Conservation (phyloP, 2,888 invertebrate species). For the Erannis defoliaria region DNA sequence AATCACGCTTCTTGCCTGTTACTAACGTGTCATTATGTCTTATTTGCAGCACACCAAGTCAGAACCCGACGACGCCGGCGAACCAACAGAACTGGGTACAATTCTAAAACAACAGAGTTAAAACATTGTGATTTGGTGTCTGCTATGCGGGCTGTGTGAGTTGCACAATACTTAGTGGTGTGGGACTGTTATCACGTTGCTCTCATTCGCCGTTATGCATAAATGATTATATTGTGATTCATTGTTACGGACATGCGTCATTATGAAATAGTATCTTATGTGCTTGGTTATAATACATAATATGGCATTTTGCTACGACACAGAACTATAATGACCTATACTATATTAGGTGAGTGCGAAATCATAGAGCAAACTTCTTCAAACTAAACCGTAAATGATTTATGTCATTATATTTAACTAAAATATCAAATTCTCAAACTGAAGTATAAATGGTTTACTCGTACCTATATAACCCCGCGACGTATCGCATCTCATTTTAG, state of each 20-base stretch:
- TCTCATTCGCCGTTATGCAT: slow-evolving; percentile 37
- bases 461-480: too few species aligned
- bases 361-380: background rate
- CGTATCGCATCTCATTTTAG: too few species aligned
- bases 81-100: slow-evolving; percentile 84
- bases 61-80: slow-evolving; percentile 74
- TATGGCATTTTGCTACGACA: slow-evolving; percentile 17
- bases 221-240: slow-evolving; percentile 27
- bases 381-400: too few species aligned
- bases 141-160: slow-evolving; percentile 55
- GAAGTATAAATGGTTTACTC: too few species aligned
- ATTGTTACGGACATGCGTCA: slow-evolving; percentile 21
- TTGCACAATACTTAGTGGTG: slow-evolving; percentile 78
- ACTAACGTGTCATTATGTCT: slow-evolving; percentile 2
- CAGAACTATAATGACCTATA: slow-evolving; percentile 4
- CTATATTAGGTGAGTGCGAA: background rate
- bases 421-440: too few species aligned
- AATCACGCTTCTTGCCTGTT: too few species aligned
- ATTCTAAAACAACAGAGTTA: slow-evolving; percentile 64
- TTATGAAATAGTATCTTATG: slow-evolving; percentile 27
- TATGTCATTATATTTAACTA: too few species aligned
- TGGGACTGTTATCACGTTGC: slow-evolving; percentile 59
- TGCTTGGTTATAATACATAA: slow-evolving; percentile 26
- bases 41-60: slow-evolving; percentile 65
- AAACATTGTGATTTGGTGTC: slow-evolving; percentile 70